Evolutionary conservation across 23 tunicate genomes (phyloP), one percentile per base, ranked within the genome.

Genomic region (Trididemnum clinides): DNA sequence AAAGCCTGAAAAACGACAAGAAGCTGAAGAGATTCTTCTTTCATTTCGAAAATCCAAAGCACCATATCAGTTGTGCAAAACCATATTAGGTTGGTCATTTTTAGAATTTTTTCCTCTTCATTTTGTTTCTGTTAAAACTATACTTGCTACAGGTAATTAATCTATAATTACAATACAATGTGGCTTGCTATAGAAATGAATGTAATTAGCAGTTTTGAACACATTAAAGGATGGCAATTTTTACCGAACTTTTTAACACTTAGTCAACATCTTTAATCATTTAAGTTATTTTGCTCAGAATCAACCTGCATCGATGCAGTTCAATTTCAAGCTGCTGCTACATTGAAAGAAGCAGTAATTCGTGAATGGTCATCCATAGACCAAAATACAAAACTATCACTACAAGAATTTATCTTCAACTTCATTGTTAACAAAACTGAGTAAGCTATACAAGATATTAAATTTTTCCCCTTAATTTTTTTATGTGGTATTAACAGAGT

Each of bases 1-100:
- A 20, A 63, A 86, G 15, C 57, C 86, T 2, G 82, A 58, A 35
- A 65, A 85, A 37, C 62, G 95, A 49, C 89, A 79, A 34, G 89
- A 90, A 57, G 89, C 95, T 30, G 95, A 90, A 28, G 89, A 79
- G 22, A 50, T 85, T 28, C 54, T 90, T 2, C 50, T 90, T 33
- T 80, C 89, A 4, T 90, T 90, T 39, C 95, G 89, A 1, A 64
- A 32, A 64, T 90, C 95, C 7, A 85, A 85, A 50, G 72, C 86
- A 0, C 86, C 82, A 21, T 90, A 78, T 71, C 72, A 85, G 21
- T 78, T 72, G 28, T 90, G 95, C 82, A 78, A 37, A 38, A 57
- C 64, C 34, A 64, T 90, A 26, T 34, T 86, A 50, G 90, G 90
- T 86, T 4, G 3, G 66, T n/a, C n/a, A n/a, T n/a, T n/a, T n/a